Percentiles rank a stretch among this genome's conserved stretches.
Evolutionary conservation across 1,140 invertebrate genomes (phyloP).

Genomic region (Ceratitis capitata): DNA sequence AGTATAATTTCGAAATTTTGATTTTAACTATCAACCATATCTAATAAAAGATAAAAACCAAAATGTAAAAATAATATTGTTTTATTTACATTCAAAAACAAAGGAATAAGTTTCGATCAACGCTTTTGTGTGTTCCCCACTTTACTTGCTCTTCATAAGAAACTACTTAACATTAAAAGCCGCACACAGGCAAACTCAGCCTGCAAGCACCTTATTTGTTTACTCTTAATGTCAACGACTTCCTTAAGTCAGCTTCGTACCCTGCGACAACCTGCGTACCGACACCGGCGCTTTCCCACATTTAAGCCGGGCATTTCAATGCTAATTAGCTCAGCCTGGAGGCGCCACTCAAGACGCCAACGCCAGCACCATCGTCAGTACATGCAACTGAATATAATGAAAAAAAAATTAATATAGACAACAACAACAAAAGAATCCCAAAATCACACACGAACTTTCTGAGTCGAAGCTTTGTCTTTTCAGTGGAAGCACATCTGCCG

Average conservation of each 20-base stretch:
- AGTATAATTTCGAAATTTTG: too few relatives aligned
- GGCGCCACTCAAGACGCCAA: constrained; percentile 11
- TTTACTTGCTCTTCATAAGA: too few relatives aligned
- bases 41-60: too few relatives aligned
- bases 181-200: neutral
- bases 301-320: constrained; percentile 20
- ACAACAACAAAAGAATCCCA: neutral
- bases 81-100: too few relatives aligned
- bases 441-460: neutral
- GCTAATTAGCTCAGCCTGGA: constrained; percentile 17
- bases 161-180: too few relatives aligned
- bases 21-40: too few relatives aligned
- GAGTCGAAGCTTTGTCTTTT: too few relatives aligned
- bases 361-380: neutral
- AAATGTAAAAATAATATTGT: too few relatives aligned
- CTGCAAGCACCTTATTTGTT: neutral
- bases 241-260: neutral
- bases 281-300: neutral
- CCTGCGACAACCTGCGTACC: neutral
- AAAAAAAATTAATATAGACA: neutral
- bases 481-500: neutral
- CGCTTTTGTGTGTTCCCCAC: too few relatives aligned
- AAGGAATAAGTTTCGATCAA: too few relatives aligned
- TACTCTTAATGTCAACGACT: neutral
- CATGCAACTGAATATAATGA: neutral